Conservation (phyloP, 2,113 vertebrate genomes). For the Oryzias curvinotus region DNA sequence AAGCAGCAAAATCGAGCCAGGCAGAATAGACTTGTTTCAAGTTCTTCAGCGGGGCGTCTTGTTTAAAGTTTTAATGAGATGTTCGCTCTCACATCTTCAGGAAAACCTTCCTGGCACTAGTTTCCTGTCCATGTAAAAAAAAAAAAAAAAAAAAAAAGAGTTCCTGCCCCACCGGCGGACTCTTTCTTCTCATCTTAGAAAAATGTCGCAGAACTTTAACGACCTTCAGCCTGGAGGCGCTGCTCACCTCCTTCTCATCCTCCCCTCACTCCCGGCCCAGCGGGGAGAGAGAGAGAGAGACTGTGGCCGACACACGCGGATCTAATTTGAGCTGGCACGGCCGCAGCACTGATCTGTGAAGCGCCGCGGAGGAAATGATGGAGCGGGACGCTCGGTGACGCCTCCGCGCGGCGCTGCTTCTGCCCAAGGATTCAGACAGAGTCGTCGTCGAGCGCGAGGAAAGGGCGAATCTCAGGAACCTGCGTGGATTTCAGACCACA, state of each 20-base stretch:
- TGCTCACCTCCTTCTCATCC: neutral
- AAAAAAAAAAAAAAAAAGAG: constrained; percentile 30
- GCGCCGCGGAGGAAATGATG: constrained; percentile 52
- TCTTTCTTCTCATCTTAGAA: constrained; percentile 44
- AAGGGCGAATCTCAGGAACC: neutral
- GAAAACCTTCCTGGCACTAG: constrained; percentile 38
- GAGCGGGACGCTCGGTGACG: constrained; percentile 59
- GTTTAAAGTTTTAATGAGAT: constrained; percentile 36
- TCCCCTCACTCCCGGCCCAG: neutral
- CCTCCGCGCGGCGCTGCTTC: constrained; percentile 13
- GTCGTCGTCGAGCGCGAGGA: neutral
- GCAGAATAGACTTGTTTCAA: neutral
- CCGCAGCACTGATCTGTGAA: constrained; percentile 18
- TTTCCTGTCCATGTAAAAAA: constrained; percentile 33
- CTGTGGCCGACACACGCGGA: constrained; percentile 50
- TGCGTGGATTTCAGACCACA: constrained; percentile 37
- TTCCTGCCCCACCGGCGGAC: constrained; percentile 22
- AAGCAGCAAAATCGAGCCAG: no score
- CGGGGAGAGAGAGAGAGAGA: neutral
- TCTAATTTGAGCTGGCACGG: constrained; percentile 33
- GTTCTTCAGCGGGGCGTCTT: neutral
- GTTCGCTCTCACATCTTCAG: constrained; percentile 9
- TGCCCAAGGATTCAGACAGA: constrained; percentile 2
- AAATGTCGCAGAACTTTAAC: neutral
- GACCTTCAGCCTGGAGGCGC: constrained; percentile 15